Conservation (phyloP, 2,888 invertebrate genomes). For the Amiota minor region DNA sequence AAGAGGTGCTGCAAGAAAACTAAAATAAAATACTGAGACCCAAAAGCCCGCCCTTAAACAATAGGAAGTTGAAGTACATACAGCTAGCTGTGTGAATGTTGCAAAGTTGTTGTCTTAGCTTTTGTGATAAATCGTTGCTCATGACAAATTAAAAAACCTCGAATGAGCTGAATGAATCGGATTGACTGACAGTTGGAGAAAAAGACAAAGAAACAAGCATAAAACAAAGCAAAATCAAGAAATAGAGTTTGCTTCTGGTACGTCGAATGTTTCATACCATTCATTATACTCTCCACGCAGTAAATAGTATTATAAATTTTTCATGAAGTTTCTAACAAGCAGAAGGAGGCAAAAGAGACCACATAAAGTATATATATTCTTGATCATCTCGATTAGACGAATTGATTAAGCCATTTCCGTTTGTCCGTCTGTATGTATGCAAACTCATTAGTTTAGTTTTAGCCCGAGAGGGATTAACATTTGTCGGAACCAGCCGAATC, state of each 20-base stretch:
- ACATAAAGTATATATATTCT: too few relatives aligned
- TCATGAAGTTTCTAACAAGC: too few relatives aligned
- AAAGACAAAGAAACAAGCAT: slow-evolving; percentile 3
- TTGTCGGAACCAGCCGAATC: too few relatives aligned
- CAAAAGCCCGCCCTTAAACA: not conserved
- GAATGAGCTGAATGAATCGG: slow-evolving; percentile 14
- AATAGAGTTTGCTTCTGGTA: not conserved
- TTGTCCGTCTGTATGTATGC: too few relatives aligned
- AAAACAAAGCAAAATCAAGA: not conserved
- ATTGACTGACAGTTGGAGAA: slow-evolving; percentile 30
- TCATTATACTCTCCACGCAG: too few relatives aligned
- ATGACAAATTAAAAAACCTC: slow-evolving; percentile 52
- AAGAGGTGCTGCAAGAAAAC: not conserved
- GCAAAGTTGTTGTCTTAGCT: slow-evolving; percentile 22
- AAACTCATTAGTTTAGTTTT: too few relatives aligned
- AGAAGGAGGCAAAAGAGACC: too few relatives aligned
- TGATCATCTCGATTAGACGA: too few relatives aligned
- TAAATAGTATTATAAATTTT: too few relatives aligned
- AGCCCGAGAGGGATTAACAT: too few relatives aligned
- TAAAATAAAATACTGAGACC: not conserved
- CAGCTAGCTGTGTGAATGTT: not conserved
- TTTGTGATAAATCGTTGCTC: slow-evolving; percentile 8
- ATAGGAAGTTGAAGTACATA: not conserved
- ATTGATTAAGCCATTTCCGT: too few relatives aligned
- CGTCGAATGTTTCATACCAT: too few relatives aligned